Conservation (phyloP, 64 coral and sea anemone species). For the Astreopora myriophthalma region DNA sequence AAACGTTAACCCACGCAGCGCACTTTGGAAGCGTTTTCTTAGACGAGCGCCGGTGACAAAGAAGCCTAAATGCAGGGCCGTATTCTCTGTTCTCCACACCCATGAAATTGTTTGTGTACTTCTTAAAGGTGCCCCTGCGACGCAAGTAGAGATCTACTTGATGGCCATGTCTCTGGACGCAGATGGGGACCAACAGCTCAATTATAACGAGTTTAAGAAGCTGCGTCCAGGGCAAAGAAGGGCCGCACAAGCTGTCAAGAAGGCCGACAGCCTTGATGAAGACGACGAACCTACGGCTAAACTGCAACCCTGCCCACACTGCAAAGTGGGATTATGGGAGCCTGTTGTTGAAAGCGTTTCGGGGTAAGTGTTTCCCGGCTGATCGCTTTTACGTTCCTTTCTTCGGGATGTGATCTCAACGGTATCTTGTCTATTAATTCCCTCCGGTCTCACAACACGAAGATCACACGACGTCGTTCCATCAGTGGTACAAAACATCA, state of each 20-base stretch:
- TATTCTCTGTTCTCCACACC: not conserved
- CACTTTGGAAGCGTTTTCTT: too few relatives aligned
- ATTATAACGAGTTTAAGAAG: constrained; percentile 67
- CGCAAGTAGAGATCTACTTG: constrained; percentile 57
- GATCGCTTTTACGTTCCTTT: not conserved
- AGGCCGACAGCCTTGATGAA: not conserved
- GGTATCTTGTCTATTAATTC: too few relatives aligned
- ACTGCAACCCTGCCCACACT: constrained; percentile 44
- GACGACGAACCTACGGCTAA: constrained; percentile 8
- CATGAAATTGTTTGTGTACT: not conserved
- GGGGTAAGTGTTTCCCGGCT: not conserved
- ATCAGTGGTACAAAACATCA: too few relatives aligned
- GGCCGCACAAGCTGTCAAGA: not conserved
- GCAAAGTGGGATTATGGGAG: constrained; percentile 56
- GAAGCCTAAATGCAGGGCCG: not conserved
- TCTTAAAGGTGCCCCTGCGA: constrained; percentile 64
- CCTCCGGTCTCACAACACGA: too few relatives aligned
- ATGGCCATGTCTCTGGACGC: constrained; percentile 68
- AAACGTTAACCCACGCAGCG: too few relatives aligned
- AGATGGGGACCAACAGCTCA: constrained; percentile 67
- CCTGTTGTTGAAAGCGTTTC: not conserved
- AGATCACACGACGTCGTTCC: too few relatives aligned
- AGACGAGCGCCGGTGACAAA: too few relatives aligned
- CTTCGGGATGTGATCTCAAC: too few relatives aligned
- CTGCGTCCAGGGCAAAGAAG: not conserved